phyloP scores from a whole-genome alignment of 2,797 vertebrate genomes.

The Ciconia nigra region DNA sequence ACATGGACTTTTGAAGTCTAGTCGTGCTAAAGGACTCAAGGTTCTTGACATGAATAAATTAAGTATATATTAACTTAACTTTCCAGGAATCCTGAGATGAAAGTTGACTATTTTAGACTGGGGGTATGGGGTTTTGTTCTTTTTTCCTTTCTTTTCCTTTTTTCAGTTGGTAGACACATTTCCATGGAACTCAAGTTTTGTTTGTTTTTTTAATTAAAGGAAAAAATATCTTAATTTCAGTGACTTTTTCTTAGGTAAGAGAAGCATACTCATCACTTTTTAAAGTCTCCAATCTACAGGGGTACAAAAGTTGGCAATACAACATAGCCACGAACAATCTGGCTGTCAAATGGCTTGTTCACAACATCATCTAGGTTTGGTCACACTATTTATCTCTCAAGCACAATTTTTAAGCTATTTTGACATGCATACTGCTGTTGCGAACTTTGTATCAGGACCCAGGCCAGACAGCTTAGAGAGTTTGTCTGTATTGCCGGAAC shows the following conservation, averaged over 20 bases:
- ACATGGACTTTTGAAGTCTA: not conserved
- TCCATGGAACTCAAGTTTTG: not conserved
- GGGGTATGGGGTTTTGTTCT: rapidly evolving
- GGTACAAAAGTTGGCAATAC: not conserved
- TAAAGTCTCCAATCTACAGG: not conserved
- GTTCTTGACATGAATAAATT: not conserved
- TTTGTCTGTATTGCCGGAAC: not conserved
- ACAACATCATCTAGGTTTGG: not conserved
- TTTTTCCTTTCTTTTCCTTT: not conserved
- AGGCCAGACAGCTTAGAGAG: not conserved
- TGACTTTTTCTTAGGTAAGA: not conserved
- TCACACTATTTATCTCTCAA: not conserved
- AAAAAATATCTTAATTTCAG: not conserved
- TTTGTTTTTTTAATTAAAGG: not conserved
- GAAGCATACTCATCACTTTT: not conserved
- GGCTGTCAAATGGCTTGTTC: not conserved
- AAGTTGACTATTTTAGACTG: not conserved
- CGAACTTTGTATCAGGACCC: no score
- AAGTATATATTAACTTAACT: not conserved
- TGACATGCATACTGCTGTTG: not conserved
- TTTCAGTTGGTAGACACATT: not conserved
- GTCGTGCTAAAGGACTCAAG: not conserved
- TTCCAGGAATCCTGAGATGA: not conserved
- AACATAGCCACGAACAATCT: not conserved
- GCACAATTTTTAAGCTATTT: not conserved